Conservation (phyloP, 2,113 vertebrate species). For the Gobio gobio region DNA sequence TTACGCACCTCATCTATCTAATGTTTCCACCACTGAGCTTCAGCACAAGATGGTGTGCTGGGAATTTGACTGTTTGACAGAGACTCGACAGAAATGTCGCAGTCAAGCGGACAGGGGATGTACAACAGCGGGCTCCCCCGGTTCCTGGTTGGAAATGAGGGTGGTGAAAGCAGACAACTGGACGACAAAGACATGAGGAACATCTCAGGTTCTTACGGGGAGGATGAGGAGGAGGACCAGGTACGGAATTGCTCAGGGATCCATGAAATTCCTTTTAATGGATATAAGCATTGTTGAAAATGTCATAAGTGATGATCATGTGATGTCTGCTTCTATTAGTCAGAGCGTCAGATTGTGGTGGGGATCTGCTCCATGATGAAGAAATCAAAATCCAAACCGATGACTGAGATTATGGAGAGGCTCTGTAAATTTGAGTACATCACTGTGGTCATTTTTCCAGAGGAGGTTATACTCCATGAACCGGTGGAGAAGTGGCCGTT, state of each 20-base stretch:
- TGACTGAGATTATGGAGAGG: constrained; percentile 96
- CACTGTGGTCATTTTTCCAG: constrained; percentile 92
- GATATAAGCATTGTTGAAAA: background rate
- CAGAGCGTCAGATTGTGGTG: constrained; percentile 94
- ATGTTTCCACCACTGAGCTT: constrained; percentile 42
- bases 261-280: background rate
- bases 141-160: constrained; percentile 84
- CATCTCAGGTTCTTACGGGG: constrained; percentile 63
- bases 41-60: constrained; percentile 35
- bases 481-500: constrained; percentile 95
- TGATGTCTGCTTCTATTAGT: constrained; percentile 67
- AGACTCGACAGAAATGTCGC: constrained; percentile 80
- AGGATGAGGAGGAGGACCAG: constrained; percentile 51
- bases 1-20: background rate
- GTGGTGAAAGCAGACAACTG: constrained; percentile 78
- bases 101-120: constrained; percentile 70
- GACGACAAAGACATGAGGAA: constrained; percentile 82
- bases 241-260: constrained; percentile 9
- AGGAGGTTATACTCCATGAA: constrained; percentile 93
- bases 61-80: constrained; percentile 68
- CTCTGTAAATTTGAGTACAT: constrained; percentile 98
- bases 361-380: constrained; percentile 99
- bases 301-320: background rate
- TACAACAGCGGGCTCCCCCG: constrained; percentile 69
- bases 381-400: constrained; percentile 98